phyloP scores from a whole-genome alignment of 2,797 vertebrate species.

The Florisuga fusca region DNA sequence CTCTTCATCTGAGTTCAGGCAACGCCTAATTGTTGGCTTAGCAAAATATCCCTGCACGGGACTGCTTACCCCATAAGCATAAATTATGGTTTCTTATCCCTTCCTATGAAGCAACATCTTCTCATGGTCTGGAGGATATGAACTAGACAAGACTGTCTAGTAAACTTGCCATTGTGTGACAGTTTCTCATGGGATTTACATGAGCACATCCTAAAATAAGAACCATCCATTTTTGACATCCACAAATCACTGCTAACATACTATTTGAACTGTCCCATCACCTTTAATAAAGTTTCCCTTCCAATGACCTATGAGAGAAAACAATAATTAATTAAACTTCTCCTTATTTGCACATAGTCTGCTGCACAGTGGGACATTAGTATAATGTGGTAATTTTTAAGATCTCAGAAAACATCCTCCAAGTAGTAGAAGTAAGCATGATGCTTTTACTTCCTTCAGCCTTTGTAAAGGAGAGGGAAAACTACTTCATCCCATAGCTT shows the following conservation, averaged over 20 bases:
- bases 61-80: neutral
- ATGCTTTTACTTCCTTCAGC: neutral
- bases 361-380: neutral
- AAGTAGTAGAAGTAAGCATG: neutral
- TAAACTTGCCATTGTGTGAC: neutral
- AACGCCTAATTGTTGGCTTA: neutral
- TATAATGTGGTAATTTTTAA: neutral
- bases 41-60: neutral
- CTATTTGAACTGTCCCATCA: neutral
- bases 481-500: neutral
- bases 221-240: neutral
- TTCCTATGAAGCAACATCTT: neutral
- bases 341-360: accelerated
- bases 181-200: neutral
- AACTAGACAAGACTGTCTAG: neutral
- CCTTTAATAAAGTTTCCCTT: neutral
- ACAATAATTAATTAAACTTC: neutral
- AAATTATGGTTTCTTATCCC: constrained; percentile 12
- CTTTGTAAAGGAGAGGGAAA: neutral
- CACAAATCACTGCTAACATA: neutral
- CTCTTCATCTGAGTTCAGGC: neutral
- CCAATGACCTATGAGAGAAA: neutral
- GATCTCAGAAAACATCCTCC: neutral
- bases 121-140: neutral
- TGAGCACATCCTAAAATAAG: neutral